Conservation (phyloP, 2,113 vertebrate genomes). For the Galemys pyrenaicus region DNA sequence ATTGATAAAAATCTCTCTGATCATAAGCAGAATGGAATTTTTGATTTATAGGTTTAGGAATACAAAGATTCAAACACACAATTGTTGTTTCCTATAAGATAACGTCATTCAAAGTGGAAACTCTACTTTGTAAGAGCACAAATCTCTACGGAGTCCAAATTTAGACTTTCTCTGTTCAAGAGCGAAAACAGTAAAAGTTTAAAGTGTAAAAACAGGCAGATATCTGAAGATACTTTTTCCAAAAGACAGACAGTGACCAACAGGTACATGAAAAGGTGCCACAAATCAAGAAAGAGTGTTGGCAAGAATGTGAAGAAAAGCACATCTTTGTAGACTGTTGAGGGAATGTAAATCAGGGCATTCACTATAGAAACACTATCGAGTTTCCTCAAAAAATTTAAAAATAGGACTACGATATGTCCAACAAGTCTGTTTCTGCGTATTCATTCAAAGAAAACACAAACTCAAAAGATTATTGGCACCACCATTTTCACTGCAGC, state of each 20-base stretch:
- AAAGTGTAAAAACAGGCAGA: too few relatives aligned
- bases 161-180: neutral
- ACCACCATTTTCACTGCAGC: too few relatives aligned
- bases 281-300: too few relatives aligned
- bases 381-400: too few relatives aligned
- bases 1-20: neutral
- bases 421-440: neutral
- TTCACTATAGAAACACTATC: too few relatives aligned
- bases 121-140: neutral
- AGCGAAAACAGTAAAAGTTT: neutral
- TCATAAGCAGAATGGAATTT: neutral
- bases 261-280: too few relatives aligned
- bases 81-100: neutral
- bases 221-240: too few relatives aligned
- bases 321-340: too few relatives aligned
- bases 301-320: too few relatives aligned
- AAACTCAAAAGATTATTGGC: neutral
- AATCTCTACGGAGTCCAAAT: neutral
- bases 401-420: neutral
- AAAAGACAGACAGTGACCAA: too few relatives aligned
- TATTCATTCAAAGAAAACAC: too few relatives aligned
- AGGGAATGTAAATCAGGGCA: too few relatives aligned
- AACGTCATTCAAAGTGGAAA: neutral
- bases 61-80: neutral
- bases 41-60: neutral